Conservation (phyloP, 2,113 vertebrate species). For the Chloroceryle aenea region DNA sequence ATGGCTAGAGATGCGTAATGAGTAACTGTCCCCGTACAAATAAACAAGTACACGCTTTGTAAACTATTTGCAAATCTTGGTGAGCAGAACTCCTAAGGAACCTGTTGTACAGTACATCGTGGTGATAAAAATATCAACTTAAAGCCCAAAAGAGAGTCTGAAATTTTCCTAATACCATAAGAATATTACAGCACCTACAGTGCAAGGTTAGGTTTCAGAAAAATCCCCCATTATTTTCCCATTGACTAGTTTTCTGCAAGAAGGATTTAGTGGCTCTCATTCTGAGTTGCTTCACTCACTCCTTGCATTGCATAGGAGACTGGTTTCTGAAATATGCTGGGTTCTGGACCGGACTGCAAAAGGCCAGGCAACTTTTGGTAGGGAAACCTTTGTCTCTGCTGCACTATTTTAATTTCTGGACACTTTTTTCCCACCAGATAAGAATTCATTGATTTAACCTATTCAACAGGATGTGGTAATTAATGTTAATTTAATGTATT, state of each 20-base stretch:
- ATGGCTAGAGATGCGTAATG: neutral
- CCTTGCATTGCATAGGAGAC: neutral
- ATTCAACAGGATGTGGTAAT: neutral
- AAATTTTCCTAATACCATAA: neutral
- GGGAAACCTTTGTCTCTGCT: neutral
- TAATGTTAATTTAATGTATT: neutral
- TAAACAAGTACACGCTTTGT: neutral
- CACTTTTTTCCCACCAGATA: neutral
- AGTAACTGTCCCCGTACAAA: neutral
- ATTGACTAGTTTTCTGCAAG: neutral
- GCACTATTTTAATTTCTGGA: neutral
- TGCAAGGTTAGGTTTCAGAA: neutral
- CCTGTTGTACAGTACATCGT: accelerated
- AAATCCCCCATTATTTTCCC: neutral
- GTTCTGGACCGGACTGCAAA: neutral
- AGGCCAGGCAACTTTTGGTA: neutral
- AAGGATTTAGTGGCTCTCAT: neutral
- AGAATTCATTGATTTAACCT: neutral
- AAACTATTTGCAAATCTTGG: neutral
- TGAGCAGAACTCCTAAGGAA: neutral
- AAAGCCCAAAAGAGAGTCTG: neutral
- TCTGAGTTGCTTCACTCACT: neutral
- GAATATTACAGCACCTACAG: neutral
- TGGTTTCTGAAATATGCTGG: neutral
- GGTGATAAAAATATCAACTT: neutral